Evolutionary conservation across 2,888 invertebrate species (phyloP).

Genomic region (Andrena chrysosceles): DNA sequence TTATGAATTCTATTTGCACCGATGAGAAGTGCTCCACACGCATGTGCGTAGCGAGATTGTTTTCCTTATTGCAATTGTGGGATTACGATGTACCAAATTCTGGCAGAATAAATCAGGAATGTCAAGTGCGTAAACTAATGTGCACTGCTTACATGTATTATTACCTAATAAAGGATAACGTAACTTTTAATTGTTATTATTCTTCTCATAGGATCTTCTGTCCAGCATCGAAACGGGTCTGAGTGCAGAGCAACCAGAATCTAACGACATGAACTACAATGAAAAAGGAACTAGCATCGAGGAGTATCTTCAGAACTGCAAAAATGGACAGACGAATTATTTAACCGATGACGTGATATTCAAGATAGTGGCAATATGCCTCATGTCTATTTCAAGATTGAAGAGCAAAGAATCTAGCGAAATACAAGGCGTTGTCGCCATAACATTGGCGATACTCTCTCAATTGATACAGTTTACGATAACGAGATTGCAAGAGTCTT

Average conservation of each 20-base stretch:
- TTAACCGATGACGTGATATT: conserved; percentile 89
- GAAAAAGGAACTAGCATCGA: conserved; percentile 76
- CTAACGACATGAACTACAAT: conserved; percentile 58
- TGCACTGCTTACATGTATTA: neutral
- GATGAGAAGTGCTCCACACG: conserved; percentile 78
- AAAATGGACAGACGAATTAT: conserved; percentile 70
- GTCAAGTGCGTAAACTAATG: conserved; percentile 71
- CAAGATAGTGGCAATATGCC: conserved; percentile 92
- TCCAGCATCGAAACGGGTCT: conserved; percentile 80
- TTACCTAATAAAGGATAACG: neutral
- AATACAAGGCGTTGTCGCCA: conserved; percentile 93
- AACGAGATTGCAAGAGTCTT: conserved; percentile 78
- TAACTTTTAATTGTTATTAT: conserved; percentile 23
- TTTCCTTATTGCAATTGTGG: conserved; percentile 82
- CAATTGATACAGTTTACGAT: conserved; percentile 87
- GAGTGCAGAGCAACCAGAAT: conserved; percentile 66
- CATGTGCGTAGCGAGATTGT: conserved; percentile 79
- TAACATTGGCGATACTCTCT: conserved; percentile 93
- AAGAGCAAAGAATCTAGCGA: conserved; percentile 91
- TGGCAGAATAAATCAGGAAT: conserved; percentile 81
- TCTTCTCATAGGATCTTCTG: conserved; percentile 74
- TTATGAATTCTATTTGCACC: conserved; percentile 80
- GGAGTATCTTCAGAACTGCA: conserved; percentile 76
- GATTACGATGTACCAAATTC: conserved; percentile 77
- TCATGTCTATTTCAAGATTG: conserved; percentile 92